A percentile compares a stretch with the other conserved stretches of the same genome.
These are phyloP conservation scores for Orthonevra nobilis DNA, from an alignment of 2,888 invertebrate species.

Conservation along the genomic window DNA sequence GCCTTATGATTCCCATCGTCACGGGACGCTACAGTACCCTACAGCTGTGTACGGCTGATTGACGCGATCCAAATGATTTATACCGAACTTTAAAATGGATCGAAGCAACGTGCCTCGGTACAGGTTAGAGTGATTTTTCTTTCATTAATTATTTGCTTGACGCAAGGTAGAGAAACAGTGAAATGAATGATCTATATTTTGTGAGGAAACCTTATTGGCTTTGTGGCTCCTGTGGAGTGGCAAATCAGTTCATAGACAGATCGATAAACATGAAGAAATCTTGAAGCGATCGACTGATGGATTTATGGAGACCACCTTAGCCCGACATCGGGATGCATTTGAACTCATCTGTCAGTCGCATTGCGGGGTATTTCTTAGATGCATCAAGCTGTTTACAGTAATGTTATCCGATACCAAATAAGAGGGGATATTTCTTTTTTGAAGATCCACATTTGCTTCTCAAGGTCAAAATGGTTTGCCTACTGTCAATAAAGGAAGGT, in stretches of 20 bases:
- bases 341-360: neutral
- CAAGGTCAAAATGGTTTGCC: too few relatives aligned
- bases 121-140: conserved; percentile 42
- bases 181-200: conserved; percentile 43
- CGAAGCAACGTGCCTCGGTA: conserved; percentile 12
- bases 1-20: conserved; percentile 60
- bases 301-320: conserved; percentile 66
- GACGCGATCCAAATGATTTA: conserved; percentile 57
- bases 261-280: conserved; percentile 52
- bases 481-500: too few relatives aligned
- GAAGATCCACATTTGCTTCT: too few relatives aligned
- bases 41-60: conserved; percentile 49
- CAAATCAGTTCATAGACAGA: conserved; percentile 64
- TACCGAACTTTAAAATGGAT: conserved; percentile 29
- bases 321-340: neutral
- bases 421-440: too few relatives aligned
- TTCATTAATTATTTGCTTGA: conserved; percentile 42
- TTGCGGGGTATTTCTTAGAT: too few relatives aligned
- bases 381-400: too few relatives aligned
- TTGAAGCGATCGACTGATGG: conserved; percentile 45
- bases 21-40: conserved; percentile 67
- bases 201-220: conserved; percentile 30
- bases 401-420: too few relatives aligned
- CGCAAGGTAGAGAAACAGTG: neutral
- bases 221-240: conserved; percentile 41